A percentile compares a stretch with the other conserved stretches of the same genome.
phyloP scores from a whole-genome alignment of 1,140 invertebrate genomes.

The Pseudachorutes palmiensis region DNA sequence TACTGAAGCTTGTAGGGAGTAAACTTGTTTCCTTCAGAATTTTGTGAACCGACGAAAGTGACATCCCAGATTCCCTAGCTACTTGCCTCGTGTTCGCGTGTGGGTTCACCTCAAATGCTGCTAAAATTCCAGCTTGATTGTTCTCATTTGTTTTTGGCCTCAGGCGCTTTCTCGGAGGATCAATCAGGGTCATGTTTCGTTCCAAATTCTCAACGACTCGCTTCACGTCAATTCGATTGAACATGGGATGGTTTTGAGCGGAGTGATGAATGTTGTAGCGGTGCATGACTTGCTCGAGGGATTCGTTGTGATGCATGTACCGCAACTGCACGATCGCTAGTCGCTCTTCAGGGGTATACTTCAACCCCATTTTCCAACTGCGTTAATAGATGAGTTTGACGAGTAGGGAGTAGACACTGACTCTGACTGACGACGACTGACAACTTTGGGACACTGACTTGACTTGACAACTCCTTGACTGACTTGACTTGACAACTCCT shows the following conservation, averaged over 20 bases:
- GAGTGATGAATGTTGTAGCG: neutral
- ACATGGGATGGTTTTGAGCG: neutral
- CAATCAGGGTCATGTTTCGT: neutral
- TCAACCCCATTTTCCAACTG: no score
- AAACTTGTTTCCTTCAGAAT: constrained; percentile 7
- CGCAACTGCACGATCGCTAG: neutral
- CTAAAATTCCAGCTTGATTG: neutral
- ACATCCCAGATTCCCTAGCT: neutral
- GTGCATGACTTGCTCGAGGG: neutral
- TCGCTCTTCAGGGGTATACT: neutral
- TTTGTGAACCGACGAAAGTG: neutral
- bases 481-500: no score
- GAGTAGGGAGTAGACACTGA: no score
- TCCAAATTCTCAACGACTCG: neutral
- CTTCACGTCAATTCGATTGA: neutral
- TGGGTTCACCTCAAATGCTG: neutral
- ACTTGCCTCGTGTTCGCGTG: neutral
- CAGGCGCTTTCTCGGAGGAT: neutral
- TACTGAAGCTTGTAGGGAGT: neutral
- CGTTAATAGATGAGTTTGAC: no score
- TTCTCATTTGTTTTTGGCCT: constrained; percentile 1
- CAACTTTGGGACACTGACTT: no score
- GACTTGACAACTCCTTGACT: no score
- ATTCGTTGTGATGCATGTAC: neutral
- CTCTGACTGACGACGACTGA: no score